These are phyloP conservation scores for Pelobates fuscus DNA, from an alignment of 2,113 vertebrate species.

Conservation along the genomic window DNA sequence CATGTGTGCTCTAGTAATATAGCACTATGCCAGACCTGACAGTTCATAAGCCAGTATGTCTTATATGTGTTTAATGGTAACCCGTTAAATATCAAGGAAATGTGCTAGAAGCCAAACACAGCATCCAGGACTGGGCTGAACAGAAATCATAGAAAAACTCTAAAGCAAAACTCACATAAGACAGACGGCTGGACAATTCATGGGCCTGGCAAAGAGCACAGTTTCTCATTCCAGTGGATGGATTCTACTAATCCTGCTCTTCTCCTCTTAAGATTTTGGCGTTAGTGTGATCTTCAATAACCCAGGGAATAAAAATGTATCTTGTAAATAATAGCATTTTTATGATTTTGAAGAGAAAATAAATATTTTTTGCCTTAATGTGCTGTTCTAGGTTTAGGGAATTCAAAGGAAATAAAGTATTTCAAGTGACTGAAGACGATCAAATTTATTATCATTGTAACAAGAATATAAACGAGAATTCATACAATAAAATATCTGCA, in stretches of 20 bases:
- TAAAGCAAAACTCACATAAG: slow-evolving; percentile 16
- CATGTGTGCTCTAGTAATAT: slow-evolving; percentile 45
- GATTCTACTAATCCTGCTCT: neutral
- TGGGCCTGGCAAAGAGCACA: slow-evolving; percentile 10
- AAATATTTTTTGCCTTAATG: slow-evolving; percentile 11
- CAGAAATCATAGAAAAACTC: slow-evolving; percentile 18
- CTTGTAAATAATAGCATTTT: slow-evolving; percentile 32
- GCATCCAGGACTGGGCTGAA: slow-evolving; percentile 26
- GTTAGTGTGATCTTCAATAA: neutral
- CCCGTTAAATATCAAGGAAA: slow-evolving; percentile 45
- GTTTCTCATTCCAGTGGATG: neutral
- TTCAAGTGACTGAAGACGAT: neutral
- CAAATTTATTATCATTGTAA: neutral
- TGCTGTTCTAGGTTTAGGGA: neutral
- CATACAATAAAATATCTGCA: no score
- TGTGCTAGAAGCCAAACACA: slow-evolving; percentile 35
- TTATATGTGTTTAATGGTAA: slow-evolving; percentile 46
- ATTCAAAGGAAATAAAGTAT: neutral
- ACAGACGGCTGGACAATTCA: slow-evolving; percentile 28
- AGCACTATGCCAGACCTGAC: slow-evolving; percentile 41
- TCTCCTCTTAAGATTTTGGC: slow-evolving; percentile 2
- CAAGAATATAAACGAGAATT: neutral
- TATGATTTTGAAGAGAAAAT: slow-evolving; percentile 8
- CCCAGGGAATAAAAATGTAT: slow-evolving; percentile 10
- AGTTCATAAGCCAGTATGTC: slow-evolving; percentile 45